Base-by-base conservation (phyloP, 2,888 invertebrate genomes). In the Campopleginae sp. region DNA sequence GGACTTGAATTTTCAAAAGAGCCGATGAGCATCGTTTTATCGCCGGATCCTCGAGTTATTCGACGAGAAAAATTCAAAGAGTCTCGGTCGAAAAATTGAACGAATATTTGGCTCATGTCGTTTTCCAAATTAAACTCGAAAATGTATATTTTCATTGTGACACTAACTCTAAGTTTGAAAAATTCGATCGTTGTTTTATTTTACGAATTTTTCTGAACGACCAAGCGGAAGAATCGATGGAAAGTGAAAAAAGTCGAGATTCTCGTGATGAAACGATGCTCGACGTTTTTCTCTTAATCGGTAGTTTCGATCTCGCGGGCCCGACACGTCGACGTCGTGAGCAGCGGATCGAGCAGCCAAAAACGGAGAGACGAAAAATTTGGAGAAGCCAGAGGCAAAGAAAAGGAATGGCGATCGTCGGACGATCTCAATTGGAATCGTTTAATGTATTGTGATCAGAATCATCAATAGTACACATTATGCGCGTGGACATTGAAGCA, bases 401-500 rank as follows among this genome's bases (percentile, higher is more conserved):
- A n/a, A 12, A 63, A 76, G 54, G 51, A 82, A 54, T 48, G n/a
- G n/a, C 82, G 5, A 58, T 51, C 44, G 54, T 76, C 54, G 65
- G 46, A 6, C 19, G 66, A 66, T 46, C 38, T 51, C 66, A 14
- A 61, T 54, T 65, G 12, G 42, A 58, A n/a, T 48, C 19, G n/a
- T 42, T 66, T 58, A 27, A 76, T 33, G 14, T 31, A 63, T 76
- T 65, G 77, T 46, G 68, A 84, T 77, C 63, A 78, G 72, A 58
- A 58, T 82, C 81, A 68, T 76, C 31, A 33, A 65, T 72, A 86
- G 66, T 71, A 74, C 12, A n/a, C 75, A 58, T 82, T 86, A 70
- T 38, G 31, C 84, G 82, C 80, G 82, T 78, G 61, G 38, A 65
- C 63, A 44, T 85, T 72, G 75, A 80, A 80, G 27, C 75, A 68